A percentile compares a stretch with the other conserved stretches of the same genome.
Conservation (phyloP, 1,140 invertebrate genomes). For the Zophobas morio region DNA sequence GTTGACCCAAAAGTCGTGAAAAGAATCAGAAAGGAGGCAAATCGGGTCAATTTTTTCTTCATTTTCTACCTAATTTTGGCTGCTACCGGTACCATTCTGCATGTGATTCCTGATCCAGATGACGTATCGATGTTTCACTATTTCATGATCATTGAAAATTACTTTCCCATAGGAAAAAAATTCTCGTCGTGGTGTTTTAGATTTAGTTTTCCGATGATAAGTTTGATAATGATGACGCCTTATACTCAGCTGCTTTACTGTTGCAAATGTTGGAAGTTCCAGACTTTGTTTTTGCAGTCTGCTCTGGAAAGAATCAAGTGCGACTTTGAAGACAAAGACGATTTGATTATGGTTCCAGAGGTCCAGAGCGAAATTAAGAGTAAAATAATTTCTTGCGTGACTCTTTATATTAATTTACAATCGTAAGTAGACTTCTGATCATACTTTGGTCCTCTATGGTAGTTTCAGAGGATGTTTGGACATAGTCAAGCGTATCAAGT, state of each 20-base stretch:
- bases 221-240: neutral
- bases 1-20: neutral
- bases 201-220: neutral
- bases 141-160: neutral
- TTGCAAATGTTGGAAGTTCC: neutral
- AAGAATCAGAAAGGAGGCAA: neutral
- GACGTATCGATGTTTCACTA: neutral
- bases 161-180: neutral
- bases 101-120: neutral
- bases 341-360: neutral
- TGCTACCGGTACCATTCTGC: neutral
- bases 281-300: neutral
- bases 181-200: neutral
- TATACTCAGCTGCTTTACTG: neutral
- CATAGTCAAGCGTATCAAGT: neutral
- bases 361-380: neutral
- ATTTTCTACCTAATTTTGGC: neutral
- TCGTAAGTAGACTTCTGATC: too few relatives aligned
- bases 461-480: neutral
- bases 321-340: too few relatives aligned
- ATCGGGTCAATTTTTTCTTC: neutral
- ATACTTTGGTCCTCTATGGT: neutral
- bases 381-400: neutral
- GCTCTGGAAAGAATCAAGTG: too few relatives aligned
- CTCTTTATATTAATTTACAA: too few relatives aligned